Conservation (phyloP, 53 echinoderm and acorn worm genomes). For the Paelopatides confundens region DNA sequence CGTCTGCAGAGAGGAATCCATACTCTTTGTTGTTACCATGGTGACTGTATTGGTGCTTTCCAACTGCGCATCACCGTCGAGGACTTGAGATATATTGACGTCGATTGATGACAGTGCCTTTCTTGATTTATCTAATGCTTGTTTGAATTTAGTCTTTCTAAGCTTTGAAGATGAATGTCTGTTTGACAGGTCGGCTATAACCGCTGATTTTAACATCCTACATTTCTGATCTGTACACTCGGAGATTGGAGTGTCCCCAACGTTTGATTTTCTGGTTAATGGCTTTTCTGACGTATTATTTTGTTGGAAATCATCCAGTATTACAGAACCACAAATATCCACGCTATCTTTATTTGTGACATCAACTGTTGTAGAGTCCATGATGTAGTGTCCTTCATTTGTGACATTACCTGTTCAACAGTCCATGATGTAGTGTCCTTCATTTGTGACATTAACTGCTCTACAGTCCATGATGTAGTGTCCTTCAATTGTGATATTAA, state of each 20-base stretch:
- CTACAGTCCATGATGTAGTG: no score
- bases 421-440: not conserved
- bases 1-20: constrained; percentile 71
- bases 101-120: constrained; percentile 46
- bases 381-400: not conserved
- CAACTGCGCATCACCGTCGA: constrained; percentile 37
- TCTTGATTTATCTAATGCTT: not conserved
- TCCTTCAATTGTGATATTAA: no score
- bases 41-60: constrained; percentile 57
- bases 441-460: no score
- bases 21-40: constrained; percentile 77
- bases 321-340: not conserved
- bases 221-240: not conserved
- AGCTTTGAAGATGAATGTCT: not conserved
- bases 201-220: not conserved
- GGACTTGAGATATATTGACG: constrained; percentile 60
- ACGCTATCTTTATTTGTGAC: not conserved
- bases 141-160: not conserved
- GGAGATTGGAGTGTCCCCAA: no score
- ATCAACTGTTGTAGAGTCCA: not conserved
- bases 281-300: not conserved
- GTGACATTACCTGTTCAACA: not conserved
- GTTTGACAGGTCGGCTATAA: not conserved
- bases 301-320: not conserved
- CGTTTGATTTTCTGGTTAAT: not conserved